phyloP scores from a whole-genome alignment of 2,797 vertebrate genomes.

The Diplodus puntazzo region DNA sequence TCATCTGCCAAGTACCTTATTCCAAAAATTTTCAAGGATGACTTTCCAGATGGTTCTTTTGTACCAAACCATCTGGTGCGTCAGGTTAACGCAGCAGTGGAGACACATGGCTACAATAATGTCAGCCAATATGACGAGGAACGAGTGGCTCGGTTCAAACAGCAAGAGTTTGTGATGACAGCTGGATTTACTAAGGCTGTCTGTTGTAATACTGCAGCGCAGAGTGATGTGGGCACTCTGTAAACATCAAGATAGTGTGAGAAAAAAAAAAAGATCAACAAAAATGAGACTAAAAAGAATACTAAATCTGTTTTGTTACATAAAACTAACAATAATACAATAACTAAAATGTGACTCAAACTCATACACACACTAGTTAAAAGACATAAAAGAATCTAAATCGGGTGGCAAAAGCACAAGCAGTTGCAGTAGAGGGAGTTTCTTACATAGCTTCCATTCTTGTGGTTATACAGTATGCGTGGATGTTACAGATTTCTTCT shows the following conservation, averaged over 20 bases:
- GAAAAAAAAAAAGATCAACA: background rate
- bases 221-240: background rate
- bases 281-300: background rate
- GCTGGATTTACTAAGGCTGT: slow-evolving; percentile 4
- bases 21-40: too few relatives aligned
- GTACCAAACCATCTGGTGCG: too few relatives aligned
- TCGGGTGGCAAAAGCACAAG: background rate
- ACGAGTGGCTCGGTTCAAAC: background rate
- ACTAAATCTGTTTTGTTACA: too few relatives aligned
- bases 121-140: background rate
- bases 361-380: background rate
- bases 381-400: background rate
- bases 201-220: background rate
- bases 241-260: background rate
- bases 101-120: background rate
- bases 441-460: slow-evolving; percentile 83
- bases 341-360: background rate
- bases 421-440: background rate
- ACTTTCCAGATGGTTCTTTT: too few relatives aligned
- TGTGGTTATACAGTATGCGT: slow-evolving; percentile 87
- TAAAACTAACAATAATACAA: background rate
- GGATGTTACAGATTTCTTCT: slow-evolving; percentile 83
- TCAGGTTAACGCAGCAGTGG: background rate
- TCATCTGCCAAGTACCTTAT: too few relatives aligned
- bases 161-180: background rate